phyloP scores from a whole-genome alignment of 2,797 vertebrate genomes.

The Betta splendens region DNA sequence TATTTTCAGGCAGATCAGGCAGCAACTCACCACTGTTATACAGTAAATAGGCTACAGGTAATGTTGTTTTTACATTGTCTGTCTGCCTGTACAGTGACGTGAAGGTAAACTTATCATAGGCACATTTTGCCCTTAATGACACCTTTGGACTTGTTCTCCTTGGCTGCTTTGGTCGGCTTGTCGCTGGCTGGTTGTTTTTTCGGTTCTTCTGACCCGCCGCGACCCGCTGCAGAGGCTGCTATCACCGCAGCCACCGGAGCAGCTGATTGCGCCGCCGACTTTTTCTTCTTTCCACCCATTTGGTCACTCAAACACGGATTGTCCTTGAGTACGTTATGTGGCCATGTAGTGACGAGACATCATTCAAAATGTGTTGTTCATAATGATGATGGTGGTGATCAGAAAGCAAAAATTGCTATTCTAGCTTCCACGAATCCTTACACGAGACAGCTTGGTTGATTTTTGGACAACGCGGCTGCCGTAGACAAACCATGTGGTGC shows the following conservation, averaged over 20 bases:
- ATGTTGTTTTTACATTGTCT: not conserved
- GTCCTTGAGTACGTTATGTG: not conserved
- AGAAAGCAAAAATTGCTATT: not conserved
- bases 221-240: conserved; percentile 41
- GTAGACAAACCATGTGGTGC: conserved; percentile 62
- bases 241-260: conserved; percentile 26
- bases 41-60: not conserved
- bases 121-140: not conserved
- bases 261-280: conserved; percentile 45
- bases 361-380: rapidly evolving
- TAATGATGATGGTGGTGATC: too few species aligned
- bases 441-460: not conserved
- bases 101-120: not conserved
- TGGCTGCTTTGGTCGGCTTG: conserved; percentile 65
- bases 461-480: conserved; percentile 45
- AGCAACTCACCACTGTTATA: too few species aligned
- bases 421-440: not conserved
- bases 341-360: conserved; percentile 12
- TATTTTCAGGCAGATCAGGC: too few species aligned
- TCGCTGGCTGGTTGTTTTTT: conserved; percentile 62
- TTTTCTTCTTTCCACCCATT: conserved; percentile 87
- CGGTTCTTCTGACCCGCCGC: conserved; percentile 59
- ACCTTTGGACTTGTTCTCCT: conserved; percentile 83
- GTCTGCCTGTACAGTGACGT: not conserved
- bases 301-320: not conserved